phyloP scores from a whole-genome alignment of 2,113 vertebrate genomes.

The Neopipo cinnamomea region DNA sequence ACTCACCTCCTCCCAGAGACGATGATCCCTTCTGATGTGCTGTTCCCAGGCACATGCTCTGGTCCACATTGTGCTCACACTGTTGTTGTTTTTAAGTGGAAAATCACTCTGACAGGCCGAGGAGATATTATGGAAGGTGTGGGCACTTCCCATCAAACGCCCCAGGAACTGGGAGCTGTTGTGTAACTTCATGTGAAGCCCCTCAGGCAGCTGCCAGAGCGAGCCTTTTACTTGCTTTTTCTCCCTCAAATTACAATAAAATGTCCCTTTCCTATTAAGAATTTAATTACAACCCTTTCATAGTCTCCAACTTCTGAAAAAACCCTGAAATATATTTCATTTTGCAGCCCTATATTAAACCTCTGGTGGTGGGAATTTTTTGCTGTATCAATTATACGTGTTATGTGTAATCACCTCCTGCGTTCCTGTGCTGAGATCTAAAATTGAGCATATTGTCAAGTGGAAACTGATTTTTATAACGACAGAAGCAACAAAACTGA shows the following conservation, averaged over 20 bases:
- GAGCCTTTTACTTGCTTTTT: neutral
- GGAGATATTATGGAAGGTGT: neutral
- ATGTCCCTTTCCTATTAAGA: neutral
- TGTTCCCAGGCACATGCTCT: neutral
- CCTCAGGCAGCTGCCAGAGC: neutral
- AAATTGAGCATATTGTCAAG: conserved; percentile 43
- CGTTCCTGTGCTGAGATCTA: neutral
- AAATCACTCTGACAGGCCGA: neutral
- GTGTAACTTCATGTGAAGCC: neutral
- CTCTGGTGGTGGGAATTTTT: conserved; percentile 17
- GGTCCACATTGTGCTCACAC: fast-evolving
- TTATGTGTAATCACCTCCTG: conserved; percentile 58
- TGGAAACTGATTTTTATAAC: neutral
- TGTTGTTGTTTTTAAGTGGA: neutral
- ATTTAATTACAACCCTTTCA: conserved; percentile 42
- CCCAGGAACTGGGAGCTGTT: neutral
- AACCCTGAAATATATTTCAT: neutral
- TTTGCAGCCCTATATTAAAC: conserved; percentile 5
- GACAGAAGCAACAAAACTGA: conserved; percentile 18
- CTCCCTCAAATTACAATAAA: neutral
- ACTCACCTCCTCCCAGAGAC: fast-evolving
- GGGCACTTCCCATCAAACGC: neutral
- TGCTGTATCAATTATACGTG: conserved; percentile 46
- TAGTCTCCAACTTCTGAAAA: neutral
- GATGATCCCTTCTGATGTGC: neutral